Evolutionary conservation across 2,888 invertebrate species (phyloP).

Genomic region (Marronus borbonicus): DNA sequence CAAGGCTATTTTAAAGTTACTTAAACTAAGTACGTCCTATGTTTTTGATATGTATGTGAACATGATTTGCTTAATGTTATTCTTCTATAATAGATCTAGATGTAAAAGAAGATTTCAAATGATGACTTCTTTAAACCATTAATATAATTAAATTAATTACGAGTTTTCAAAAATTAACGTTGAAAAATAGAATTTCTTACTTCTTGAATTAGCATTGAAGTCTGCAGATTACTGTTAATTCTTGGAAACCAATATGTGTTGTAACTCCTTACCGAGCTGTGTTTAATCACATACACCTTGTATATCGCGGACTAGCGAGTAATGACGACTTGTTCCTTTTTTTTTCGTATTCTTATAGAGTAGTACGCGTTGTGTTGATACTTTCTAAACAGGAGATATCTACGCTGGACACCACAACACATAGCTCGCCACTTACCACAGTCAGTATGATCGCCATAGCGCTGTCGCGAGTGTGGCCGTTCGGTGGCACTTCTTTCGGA

Average conservation of each 20-base stretch:
- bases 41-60: too few relatives aligned
- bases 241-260: neutral
- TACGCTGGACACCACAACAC: constrained; percentile 27
- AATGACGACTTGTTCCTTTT: constrained; percentile 8
- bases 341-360: constrained; percentile 10
- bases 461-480: constrained; percentile 57
- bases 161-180: too few relatives aligned
- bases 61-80: too few relatives aligned
- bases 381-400: constrained; percentile 45
- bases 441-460: constrained; percentile 58
- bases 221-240: neutral
- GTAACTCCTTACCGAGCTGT: neutral
- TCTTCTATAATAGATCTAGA: too few relatives aligned
- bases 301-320: neutral
- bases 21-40: too few relatives aligned
- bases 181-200: too few relatives aligned
- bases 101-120: too few relatives aligned
- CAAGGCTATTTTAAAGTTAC: too few relatives aligned
- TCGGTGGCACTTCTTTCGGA: constrained; percentile 34
- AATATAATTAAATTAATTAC: too few relatives aligned
- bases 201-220: too few relatives aligned
- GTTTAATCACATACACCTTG: constrained; percentile 7
- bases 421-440: constrained; percentile 29
- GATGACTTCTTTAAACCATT: too few relatives aligned
- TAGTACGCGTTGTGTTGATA: constrained; percentile 1